Percentiles rank a stretch among this genome's conserved stretches.
These are phyloP conservation scores for Tympanoctomys barrerae DNA, from an alignment of 2,797 vertebrate species.

Conservation along the genomic window DNA sequence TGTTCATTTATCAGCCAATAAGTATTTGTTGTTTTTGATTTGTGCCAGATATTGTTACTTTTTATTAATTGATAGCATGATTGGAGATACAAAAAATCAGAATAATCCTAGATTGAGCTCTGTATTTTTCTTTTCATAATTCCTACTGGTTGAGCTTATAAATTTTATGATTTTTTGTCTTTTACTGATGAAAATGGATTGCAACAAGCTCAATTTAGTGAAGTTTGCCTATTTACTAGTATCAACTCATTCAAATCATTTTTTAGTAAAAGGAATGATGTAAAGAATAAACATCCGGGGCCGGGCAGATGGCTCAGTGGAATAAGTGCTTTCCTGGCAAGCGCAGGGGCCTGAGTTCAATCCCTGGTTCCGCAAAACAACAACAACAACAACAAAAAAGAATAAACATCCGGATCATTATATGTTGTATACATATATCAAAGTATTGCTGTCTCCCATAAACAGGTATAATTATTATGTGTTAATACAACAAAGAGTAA, in stretches of 20 bases:
- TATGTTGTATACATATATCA: background rate
- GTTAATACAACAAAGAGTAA: conserved; percentile 14
- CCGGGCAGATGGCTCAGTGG: too few relatives aligned
- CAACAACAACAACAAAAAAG: too few relatives aligned
- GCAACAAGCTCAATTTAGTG: background rate
- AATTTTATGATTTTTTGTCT: conserved; percentile 14
- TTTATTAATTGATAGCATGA: conserved; percentile 5
- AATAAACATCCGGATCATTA: background rate
- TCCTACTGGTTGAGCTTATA: background rate
- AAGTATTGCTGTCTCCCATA: background rate
- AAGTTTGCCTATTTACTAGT: conserved; percentile 9
- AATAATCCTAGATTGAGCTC: background rate
- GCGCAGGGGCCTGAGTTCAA: too few relatives aligned
- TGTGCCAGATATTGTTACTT: conserved; percentile 27
- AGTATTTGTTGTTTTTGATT: conserved; percentile 39
- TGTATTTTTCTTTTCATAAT: conserved; percentile 56
- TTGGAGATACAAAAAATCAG: conserved; percentile 51
- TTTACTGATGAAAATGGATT: conserved; percentile 39
- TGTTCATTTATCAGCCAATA: conserved; percentile 43
- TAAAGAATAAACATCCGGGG: conserved; percentile 4
- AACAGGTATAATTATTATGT: background rate
- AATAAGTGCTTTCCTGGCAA: too few relatives aligned
- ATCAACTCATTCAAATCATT: background rate
- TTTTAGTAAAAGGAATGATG: conserved; percentile 8
- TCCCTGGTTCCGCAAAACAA: too few relatives aligned